Base-by-base conservation (phyloP, 2,797 vertebrate species). In the Microchirus variegatus region DNA sequence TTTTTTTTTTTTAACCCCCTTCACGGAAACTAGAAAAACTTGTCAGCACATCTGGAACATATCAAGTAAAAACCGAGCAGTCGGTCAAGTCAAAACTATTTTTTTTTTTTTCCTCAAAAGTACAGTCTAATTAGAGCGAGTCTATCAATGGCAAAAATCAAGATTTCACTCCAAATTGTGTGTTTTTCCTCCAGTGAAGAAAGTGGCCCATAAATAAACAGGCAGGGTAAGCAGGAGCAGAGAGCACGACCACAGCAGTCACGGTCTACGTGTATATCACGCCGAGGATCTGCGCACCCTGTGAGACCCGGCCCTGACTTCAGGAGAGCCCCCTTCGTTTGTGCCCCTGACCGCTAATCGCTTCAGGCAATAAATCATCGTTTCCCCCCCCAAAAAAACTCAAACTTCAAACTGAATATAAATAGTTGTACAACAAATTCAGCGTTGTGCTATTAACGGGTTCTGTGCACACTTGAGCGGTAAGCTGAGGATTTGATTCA, bases 21-120 rank as follows among this genome's bases (percentile, higher is more conserved):
- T 70, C 47, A 44, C 44, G 69, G 62, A 81, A 85, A 83, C 81
- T 80, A 67, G 80, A 73, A 81, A 86, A 89, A 82, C 77, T 76
- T 80, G 82, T 84, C 84, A 73, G 86, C 80, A 91, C 92, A 91
- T 93, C 89, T 92, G 92, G 89, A 89, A 88, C 64, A 67, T 84
- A 91, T 91, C 84, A 86, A n/a, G 74, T 79, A 64, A 80, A 84
- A 80, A 84, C 82, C 22, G 54, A 86, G 76, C 70, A 40, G 84
- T 81, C 70, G 73, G 79, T 89, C 78, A 75, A 85, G 75, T 86
- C 70, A 63, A 83, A 90, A 87, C 73, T 61, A 79, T 73, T 74
- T 68, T 41, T 10, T 11, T 16, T 74, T 74, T 68, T 40, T 9
- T 9, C 18, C 10, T 62, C 51, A 11, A 58, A 59, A 3, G 70